These are phyloP conservation scores for Ips nitidus DNA, from an alignment of 1,140 invertebrate species.

Conservation along the genomic window DNA sequence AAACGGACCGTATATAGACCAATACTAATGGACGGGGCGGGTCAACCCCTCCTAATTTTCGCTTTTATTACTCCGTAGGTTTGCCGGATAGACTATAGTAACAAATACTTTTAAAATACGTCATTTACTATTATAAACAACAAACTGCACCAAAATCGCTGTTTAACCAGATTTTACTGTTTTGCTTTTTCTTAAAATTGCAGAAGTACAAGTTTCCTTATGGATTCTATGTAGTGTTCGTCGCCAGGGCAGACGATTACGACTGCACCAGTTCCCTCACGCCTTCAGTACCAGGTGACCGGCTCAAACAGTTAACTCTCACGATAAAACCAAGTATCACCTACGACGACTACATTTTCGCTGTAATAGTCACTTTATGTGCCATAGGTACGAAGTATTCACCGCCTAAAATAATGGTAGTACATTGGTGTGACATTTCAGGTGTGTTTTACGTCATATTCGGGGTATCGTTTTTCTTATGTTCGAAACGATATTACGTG, in stretches of 20 bases:
- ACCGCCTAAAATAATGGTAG: neutral
- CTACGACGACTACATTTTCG: slow-evolving; percentile 63
- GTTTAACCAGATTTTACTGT: too few species aligned
- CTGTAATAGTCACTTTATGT: slow-evolving; percentile 57
- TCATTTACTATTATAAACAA: too few species aligned
- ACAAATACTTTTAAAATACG: too few species aligned
- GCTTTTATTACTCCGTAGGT: too few species aligned
- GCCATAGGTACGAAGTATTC: slow-evolving; percentile 30
- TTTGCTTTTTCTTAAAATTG: slow-evolving; percentile 7
- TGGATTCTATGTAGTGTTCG: slow-evolving; percentile 81
- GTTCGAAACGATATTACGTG: slow-evolving; percentile 45
- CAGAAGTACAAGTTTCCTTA: slow-evolving; percentile 68
- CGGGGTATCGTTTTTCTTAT: slow-evolving; percentile 56
- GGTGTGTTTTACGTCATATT: slow-evolving; percentile 61
- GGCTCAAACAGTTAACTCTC: slow-evolving; percentile 60
- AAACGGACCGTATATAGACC: too few species aligned
- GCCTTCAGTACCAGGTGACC: slow-evolving; percentile 40
- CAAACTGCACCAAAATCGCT: too few species aligned
- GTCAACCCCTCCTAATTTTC: too few species aligned
- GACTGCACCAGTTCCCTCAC: slow-evolving; percentile 61
- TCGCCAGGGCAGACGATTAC: slow-evolving; percentile 74
- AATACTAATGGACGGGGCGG: too few species aligned
- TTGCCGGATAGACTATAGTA: too few species aligned
- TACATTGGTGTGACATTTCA: slow-evolving; percentile 40
- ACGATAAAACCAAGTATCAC: slow-evolving; percentile 60